A percentile compares a stretch with the other conserved stretches of the same genome.
Evolutionary conservation across 2,888 invertebrate species (phyloP).

Genomic region (Hydraecia micacea): DNA sequence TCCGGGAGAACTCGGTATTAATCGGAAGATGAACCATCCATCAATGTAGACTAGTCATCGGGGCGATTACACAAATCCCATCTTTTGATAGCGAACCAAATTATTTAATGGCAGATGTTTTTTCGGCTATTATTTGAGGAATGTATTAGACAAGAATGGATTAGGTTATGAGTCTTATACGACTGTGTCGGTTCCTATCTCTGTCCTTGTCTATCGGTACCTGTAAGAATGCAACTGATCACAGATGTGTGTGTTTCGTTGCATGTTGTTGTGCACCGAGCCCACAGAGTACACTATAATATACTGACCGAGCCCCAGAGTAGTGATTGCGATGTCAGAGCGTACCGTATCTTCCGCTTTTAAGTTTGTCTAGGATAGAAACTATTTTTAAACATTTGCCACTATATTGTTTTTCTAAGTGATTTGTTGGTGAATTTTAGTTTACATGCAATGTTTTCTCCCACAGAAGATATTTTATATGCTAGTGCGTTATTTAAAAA

Average conservation of each 20-base stretch:
- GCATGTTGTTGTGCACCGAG: no score
- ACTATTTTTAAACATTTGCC: no score
- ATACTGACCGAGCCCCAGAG: no score
- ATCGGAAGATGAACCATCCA: conserved; percentile 73
- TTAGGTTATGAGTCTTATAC: background rate
- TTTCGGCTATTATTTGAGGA: conserved; percentile 20
- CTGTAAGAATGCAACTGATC: no score
- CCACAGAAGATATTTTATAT: accelerated
- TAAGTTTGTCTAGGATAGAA: no score
- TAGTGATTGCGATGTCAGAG: no score
- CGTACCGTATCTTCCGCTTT: no score
- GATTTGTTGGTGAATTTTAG: background rate
- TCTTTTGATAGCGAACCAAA: conserved; percentile 57
- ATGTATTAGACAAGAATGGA: conserved; percentile 12
- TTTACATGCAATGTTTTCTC: conserved; percentile 2
- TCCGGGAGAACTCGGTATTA: conserved; percentile 49
- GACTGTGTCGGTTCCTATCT: no score
- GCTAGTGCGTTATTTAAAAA: background rate
- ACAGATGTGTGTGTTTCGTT: no score
- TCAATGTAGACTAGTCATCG: conserved; percentile 79
- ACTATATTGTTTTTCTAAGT: background rate
- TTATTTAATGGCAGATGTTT: conserved; percentile 61
- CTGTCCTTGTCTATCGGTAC: no score
- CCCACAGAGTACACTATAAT: no score
- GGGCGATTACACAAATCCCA: conserved; percentile 66